Percentiles rank a stretch among this genome's conserved stretches.
These are phyloP conservation scores for Polymixis lichenea DNA, from an alignment of 2,888 invertebrate species.

Conservation along the genomic window DNA sequence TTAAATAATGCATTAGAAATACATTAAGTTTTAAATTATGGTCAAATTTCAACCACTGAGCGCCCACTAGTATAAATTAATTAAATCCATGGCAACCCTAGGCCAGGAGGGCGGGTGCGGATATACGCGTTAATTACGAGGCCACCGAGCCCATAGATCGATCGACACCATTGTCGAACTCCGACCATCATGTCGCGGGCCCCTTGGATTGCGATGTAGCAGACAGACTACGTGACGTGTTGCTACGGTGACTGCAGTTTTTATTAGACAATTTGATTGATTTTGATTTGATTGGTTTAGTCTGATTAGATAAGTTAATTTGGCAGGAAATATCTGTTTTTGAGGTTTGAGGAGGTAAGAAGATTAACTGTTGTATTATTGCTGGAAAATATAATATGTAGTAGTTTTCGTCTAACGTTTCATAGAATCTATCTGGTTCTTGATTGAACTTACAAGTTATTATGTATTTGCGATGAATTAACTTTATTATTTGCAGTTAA, in stretches of 20 bases:
- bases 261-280: background rate
- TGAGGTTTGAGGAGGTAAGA: no score
- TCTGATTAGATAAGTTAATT: background rate
- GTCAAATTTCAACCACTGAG: no score
- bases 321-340: background rate
- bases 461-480: no score
- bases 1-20: no score
- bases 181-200: conserved; percentile 65
- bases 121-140: conserved; percentile 85
- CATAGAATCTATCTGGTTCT: background rate
- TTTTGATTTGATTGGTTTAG: no score
- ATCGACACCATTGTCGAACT: conserved; percentile 71
- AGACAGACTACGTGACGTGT: conserved; percentile 42
- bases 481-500: no score
- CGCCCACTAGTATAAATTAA: no score
- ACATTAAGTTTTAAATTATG: no score
- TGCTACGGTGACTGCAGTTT: conserved; percentile 50
- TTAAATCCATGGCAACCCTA: conserved; percentile 51
- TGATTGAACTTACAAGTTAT: background rate
- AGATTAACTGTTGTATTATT: background rate
- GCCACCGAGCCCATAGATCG: conserved; percentile 76
- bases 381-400: background rate
- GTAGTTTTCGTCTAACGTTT: background rate
- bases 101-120: conserved; percentile 75
- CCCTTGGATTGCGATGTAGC: conserved; percentile 57